A percentile compares a stretch with the other conserved stretches of the same genome.
phyloP scores from a whole-genome alignment of 2,113 vertebrate genomes.

The Athene noctua region DNA sequence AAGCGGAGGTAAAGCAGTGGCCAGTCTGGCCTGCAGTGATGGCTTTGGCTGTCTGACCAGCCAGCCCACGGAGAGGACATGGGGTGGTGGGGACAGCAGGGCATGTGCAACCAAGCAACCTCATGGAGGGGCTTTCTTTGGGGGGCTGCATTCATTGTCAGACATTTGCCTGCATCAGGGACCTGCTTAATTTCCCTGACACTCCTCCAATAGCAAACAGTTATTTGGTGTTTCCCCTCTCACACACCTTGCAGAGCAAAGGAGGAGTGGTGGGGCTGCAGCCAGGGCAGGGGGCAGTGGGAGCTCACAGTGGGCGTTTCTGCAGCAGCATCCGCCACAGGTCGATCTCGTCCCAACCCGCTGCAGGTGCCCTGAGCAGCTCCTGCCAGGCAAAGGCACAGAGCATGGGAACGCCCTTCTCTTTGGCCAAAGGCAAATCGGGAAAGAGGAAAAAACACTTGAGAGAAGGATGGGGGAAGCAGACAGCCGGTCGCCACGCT shows the following conservation, averaged over 20 bases:
- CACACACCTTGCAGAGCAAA: not conserved
- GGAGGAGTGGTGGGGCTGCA: not conserved
- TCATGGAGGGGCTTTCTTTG: not conserved
- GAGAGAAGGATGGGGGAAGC: not conserved
- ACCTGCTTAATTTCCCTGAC: not conserved
- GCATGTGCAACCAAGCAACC: rapidly evolving
- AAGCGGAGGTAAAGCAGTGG: not conserved
- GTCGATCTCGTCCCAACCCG: rapidly evolving
- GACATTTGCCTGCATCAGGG: rapidly evolving
- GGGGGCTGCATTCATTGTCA: not conserved
- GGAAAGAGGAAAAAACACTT: not conserved
- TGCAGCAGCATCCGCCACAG: not conserved
- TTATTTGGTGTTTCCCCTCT: not conserved
- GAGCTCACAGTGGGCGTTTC: not conserved
- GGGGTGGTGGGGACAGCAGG: not conserved
- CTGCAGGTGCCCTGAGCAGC: not conserved
- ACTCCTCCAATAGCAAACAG: not conserved
- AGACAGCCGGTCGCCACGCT: not conserved
- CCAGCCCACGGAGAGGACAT: not conserved
- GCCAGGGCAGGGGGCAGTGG: not conserved
- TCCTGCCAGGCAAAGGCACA: not conserved
- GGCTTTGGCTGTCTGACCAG: not conserved
- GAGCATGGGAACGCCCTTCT: not conserved
- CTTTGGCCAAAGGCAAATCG: not conserved
- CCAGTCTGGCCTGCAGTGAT: not conserved